Evolutionary conservation across 2,888 invertebrate genomes (phyloP), one percentile per base, ranked within the genome.

Genomic region (Galeopsomyia nigrocyanea): DNA sequence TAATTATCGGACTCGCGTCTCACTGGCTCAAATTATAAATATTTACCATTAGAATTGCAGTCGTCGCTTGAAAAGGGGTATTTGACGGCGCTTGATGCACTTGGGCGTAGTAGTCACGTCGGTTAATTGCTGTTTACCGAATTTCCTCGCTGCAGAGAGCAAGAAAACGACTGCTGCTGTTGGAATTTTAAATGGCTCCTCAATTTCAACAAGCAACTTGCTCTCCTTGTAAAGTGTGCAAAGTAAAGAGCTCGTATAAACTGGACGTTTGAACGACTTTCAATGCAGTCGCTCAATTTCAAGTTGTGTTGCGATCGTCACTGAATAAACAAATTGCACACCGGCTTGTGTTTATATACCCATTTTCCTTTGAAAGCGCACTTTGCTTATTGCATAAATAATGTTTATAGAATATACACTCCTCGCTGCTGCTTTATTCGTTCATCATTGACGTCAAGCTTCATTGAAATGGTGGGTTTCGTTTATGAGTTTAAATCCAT

Each of bases 111-210:
- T 49, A 58, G 67, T 60, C 26, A 62, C 9, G 46, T 31, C 49
- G 31, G 56, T 57, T 68, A 72, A 68, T 64, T 68, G n/a, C 63
- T 68, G 56, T 68, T 72, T 68, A 72, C 57, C 64, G n/a, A 72
- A 63, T 62, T 68, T 60, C 5, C 31, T 50, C 31, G 53, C 39
- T 39, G 39, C 5, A 26, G 26, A 26, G 26, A 39, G 39, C 39
- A 39, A 10, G 10, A 39, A 39, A 39, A 7, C 39, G 39, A 13
- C 39, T 39, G 39, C 50, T 10, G 61, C 14, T 39, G 21, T 13
- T 3, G 13, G 53, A 63, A 68, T 61, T 55, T 71, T 55, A 58
- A 57, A 64, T 61, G 55, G 17, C 55, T 71, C 49, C 55, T 66
- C 55, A 65, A 60, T 71, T 65, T 71, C 31, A 50, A 17, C 3